A percentile compares a stretch with the other conserved stretches of the same genome.
phyloP scores from a whole-genome alignment of 2,797 vertebrate species.

The Acropternis orthonyx region DNA sequence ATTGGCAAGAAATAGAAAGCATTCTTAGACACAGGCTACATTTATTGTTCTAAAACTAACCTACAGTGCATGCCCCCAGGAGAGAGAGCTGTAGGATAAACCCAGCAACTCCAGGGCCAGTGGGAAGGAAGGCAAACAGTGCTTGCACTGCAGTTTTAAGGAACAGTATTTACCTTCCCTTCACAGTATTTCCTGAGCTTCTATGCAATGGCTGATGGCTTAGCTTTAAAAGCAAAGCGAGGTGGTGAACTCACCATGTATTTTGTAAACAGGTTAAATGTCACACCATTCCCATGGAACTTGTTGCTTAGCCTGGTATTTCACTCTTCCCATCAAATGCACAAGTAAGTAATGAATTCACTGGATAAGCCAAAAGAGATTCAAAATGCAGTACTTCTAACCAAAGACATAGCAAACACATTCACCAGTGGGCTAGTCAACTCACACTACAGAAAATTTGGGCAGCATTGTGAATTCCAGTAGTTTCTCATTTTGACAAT shows the following conservation, averaged over 20 bases:
- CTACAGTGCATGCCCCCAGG: background rate
- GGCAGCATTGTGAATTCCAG: background rate
- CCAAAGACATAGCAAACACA: background rate
- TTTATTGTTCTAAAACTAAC: background rate
- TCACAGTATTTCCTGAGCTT: background rate
- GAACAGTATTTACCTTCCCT: background rate
- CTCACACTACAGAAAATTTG: background rate
- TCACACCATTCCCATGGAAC: background rate
- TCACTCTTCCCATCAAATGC: background rate
- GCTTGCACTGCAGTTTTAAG: background rate
- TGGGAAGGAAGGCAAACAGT: background rate
- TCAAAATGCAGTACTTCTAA: background rate
- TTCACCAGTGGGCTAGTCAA: background rate
- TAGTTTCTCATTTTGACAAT: background rate
- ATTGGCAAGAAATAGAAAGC: background rate
- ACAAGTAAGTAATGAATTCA: background rate
- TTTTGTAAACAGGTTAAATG: conserved; percentile 3
- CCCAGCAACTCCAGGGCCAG: background rate
- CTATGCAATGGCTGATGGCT: background rate
- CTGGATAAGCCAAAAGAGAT: background rate
- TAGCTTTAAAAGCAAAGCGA: background rate
- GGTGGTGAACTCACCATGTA: background rate
- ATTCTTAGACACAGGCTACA: background rate
- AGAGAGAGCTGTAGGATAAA: conserved; percentile 11
- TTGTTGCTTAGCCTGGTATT: background rate